phyloP scores from a whole-genome alignment of 2,888 invertebrate species.

The Melinaea marsaeus region DNA sequence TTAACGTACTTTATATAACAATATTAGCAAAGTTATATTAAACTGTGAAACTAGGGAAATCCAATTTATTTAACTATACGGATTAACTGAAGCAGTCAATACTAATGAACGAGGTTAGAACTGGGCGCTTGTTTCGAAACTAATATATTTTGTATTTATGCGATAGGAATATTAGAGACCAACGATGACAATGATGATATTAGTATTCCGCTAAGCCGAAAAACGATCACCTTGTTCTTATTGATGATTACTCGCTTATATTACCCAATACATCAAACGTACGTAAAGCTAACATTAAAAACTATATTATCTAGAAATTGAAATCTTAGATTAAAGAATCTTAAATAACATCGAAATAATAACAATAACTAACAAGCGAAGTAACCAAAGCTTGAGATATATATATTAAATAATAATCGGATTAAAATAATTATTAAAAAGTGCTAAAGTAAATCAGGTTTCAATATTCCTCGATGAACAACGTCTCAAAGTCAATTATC shows the following conservation, averaged over 20 bases:
- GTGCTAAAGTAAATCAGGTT: conserved; percentile 32
- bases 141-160: conserved; percentile 34
- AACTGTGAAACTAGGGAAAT: conserved; percentile 4
- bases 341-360: neutral
- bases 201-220: conserved; percentile 18
- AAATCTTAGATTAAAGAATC: too few relatives aligned
- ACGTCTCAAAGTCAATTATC: conserved; percentile 36
- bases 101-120: conserved; percentile 30
- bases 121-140: conserved; percentile 29
- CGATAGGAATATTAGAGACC: conserved; percentile 7
- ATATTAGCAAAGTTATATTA: conserved; percentile 7
- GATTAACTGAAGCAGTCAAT: conserved; percentile 12
- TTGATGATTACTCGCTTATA: conserved; percentile 11
- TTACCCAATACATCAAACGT: neutral
- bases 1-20: neutral
- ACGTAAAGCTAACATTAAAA: too few relatives aligned
- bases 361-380: neutral
- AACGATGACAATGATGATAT: conserved; percentile 16
- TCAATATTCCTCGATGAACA: conserved; percentile 35
- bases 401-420: conserved; percentile 21
- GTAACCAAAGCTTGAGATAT: neutral
- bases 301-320: too few relatives aligned
- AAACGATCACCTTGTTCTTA: conserved; percentile 20
- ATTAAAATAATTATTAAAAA: conserved; percentile 32
- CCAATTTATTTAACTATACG: conserved; percentile 5